Conservation (phyloP, 2,797 vertebrate species). For the Vultur gryphus region DNA sequence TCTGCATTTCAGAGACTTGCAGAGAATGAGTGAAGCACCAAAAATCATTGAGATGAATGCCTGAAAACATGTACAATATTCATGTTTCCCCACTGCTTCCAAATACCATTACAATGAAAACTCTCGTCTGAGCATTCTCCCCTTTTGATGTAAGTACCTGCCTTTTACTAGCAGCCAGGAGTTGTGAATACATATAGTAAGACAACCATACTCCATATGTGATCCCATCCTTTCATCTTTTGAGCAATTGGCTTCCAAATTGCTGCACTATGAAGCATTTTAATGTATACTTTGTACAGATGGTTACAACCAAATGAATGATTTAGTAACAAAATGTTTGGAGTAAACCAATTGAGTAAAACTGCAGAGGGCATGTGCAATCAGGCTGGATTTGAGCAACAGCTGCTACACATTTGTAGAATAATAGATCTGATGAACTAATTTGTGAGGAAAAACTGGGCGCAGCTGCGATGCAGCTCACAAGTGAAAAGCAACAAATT, state of each 20-base stretch:
- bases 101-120: neutral
- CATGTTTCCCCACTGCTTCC: neutral
- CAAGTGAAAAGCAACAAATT: neutral
- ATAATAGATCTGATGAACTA: constrained; percentile 45
- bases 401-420: constrained; percentile 56
- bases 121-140: neutral
- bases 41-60: rapidly evolving
- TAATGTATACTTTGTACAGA: neutral
- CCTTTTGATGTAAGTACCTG: neutral
- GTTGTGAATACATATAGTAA: rapidly evolving
- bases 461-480: constrained; percentile 51
- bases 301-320: neutral
- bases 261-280: neutral
- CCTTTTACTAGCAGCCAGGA: neutral
- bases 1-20: neutral
- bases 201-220: rapidly evolving
- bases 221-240: neutral
- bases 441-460: neutral
- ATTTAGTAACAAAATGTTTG: constrained; percentile 38
- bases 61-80: neutral
- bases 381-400: constrained; percentile 38
- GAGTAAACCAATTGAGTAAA: constrained; percentile 37
- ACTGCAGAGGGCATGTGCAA: constrained; percentile 21
- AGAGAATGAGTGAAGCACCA: neutral
- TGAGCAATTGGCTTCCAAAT: neutral